Base-by-base conservation (phyloP, 2,888 invertebrate genomes). In the Hemaris fuciformis region DNA sequence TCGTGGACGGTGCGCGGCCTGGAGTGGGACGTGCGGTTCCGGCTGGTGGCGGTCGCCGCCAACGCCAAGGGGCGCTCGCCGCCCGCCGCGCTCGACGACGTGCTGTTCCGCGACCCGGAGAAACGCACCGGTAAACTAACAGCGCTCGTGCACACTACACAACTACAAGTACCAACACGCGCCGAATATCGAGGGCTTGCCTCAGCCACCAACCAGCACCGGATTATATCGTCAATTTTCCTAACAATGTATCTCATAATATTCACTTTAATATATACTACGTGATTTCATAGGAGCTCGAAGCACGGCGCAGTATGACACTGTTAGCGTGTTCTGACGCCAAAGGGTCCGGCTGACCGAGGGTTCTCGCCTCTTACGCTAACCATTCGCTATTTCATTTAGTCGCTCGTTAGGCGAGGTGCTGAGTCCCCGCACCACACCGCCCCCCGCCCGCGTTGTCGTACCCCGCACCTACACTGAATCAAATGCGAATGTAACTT, bases 51-150 rank as follows among this genome's bases (percentile, higher is more conserved):
- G 62, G 95, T 95, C 77, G 96, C 97, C 31, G 94, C 95, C 76
- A 97, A 97, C 93, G 94, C 95, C 75, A 97, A 97, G 86, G 97
- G 97, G 43, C 94, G 95, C 61, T 97, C 97, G 76, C 93, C 94
- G 62, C 94, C 95, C 13, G 95, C 96, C 67, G 91, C 94, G 34
- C 87, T 97, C 59, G 95, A 95, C 79, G 97, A 97, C 84, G 94
- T 97, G 72, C 95, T 96, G 59, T 96, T 97, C 87, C 93, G 95
- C 64, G 96, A 97, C 84, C 96, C 96, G 13, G 96, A 96, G 83
- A 96, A 96, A 85, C 91, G 96, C 72, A 95, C 95, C 72, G 96
- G 96, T 96, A 73, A 83, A 70, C 1, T 7, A 43, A 7, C 1
- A 18, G 6, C 38, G 13, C 5, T 23, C 15, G 46, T 71, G 71